A percentile compares a stretch with the other conserved stretches of the same genome.
phyloP scores from a whole-genome alignment of 2,113 vertebrate genomes.

The Callaeas wilsoni region DNA sequence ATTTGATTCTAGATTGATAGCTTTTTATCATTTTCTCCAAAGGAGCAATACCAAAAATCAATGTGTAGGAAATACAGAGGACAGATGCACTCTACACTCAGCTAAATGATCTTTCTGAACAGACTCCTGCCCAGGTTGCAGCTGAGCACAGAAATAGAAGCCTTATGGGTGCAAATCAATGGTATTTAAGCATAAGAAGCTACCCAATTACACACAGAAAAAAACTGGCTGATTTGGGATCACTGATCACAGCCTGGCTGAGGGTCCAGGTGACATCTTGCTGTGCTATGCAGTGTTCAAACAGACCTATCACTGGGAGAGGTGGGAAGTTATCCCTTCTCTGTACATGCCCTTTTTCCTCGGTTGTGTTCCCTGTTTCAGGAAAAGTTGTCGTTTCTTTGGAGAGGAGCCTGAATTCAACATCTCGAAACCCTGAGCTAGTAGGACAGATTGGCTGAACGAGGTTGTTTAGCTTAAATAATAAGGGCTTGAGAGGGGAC shows the following conservation, averaged over 20 bases:
- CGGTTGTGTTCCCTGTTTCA: not conserved
- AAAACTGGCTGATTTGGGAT: not conserved
- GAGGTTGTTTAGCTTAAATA: constrained; percentile 17
- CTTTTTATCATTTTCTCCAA: constrained; percentile 5
- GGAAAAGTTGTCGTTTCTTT: not conserved
- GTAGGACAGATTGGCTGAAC: not conserved
- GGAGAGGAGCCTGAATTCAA: not conserved
- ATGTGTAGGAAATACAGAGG: not conserved
- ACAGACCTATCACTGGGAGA: not conserved
- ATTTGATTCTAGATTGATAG: not conserved
- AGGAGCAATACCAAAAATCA: not conserved
- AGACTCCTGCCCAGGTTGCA: not conserved
- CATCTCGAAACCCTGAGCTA: not conserved
- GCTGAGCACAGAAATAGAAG: not conserved
- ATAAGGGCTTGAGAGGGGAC: not conserved
- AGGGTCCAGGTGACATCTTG: not conserved
- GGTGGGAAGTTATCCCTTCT: not conserved
- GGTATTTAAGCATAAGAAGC: not conserved
- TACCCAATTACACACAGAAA: not conserved
- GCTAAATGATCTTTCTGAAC: not conserved
- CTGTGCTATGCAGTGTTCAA: not conserved
- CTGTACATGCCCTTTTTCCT: not conserved
- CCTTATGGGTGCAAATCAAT: not conserved
- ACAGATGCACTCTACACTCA: not conserved
- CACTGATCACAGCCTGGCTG: not conserved